Evolutionary conservation across 2,888 invertebrate genomes (phyloP).

Genomic region (Hirtodrosophila histrioides): DNA sequence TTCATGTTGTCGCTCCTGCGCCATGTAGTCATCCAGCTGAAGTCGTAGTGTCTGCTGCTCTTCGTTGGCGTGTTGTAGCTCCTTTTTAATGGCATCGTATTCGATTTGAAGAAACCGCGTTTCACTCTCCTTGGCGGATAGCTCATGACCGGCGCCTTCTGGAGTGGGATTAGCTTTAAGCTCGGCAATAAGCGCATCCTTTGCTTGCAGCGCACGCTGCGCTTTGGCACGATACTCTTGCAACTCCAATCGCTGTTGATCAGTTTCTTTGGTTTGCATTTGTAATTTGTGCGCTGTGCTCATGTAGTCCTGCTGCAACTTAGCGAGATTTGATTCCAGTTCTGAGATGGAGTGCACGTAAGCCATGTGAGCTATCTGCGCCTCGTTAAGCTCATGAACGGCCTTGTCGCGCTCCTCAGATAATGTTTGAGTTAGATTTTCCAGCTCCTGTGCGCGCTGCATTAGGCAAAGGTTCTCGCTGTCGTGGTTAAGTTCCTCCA

Average conservation of each 20-base stretch:
- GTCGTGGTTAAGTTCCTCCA: constrained; percentile 69
- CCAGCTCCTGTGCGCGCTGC: constrained; percentile 70
- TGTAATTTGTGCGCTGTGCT: constrained; percentile 85
- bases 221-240: constrained; percentile 92
- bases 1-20: constrained; percentile 61
- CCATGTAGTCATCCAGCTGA: constrained; percentile 70
- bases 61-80: constrained; percentile 70
- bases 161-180: constrained; percentile 83
- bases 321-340: constrained; percentile 82
- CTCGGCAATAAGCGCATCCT: constrained; percentile 89
- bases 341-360: constrained; percentile 83
- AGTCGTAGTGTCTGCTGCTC: constrained; percentile 67
- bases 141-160: constrained; percentile 15
- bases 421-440: constrained; percentile 59
- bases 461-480: constrained; percentile 69
- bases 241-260: constrained; percentile 86
- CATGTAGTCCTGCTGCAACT: constrained; percentile 84
- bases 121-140: constrained; percentile 65
- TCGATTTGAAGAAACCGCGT: constrained; percentile 85
- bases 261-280: constrained; percentile 85
- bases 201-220: constrained; percentile 90
- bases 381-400: constrained; percentile 61
- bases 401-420: constrained; percentile 75
- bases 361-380: constrained; percentile 63
- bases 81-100: constrained; percentile 86